Evolutionary conservation across 2,888 invertebrate species (phyloP).

Genomic region (Acronicta alni): DNA sequence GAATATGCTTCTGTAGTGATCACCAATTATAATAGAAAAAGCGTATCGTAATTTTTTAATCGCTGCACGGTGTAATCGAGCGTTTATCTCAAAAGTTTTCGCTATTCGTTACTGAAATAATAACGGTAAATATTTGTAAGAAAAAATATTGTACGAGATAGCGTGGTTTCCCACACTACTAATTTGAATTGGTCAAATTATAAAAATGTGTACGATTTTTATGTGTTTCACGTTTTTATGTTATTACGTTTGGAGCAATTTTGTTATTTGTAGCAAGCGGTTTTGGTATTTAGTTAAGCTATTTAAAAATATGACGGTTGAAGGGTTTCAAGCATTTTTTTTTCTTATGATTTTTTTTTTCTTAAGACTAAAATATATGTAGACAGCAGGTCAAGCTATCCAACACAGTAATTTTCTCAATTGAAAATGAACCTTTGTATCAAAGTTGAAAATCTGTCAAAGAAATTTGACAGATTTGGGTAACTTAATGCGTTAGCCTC

Average conservation of each 20-base stretch:
- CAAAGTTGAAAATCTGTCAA: too few species aligned
- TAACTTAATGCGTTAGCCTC: too few species aligned
- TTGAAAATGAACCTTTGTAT: too few species aligned
- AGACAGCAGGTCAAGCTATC: too few species aligned
- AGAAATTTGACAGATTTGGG: too few species aligned
- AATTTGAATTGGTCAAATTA: conserved; percentile 70
- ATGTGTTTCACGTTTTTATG: conserved; percentile 57
- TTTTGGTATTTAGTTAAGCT: conserved; percentile 45
- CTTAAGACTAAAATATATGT: too few species aligned
- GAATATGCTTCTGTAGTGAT: conserved; percentile 81
- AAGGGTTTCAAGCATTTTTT: not conserved
- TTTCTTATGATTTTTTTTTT: too few species aligned
- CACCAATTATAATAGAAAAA: conserved; percentile 79
- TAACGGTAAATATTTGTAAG: conserved; percentile 77
- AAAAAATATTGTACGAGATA: conserved; percentile 53
- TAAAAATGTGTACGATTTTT: conserved; percentile 57
- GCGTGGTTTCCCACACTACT: conserved; percentile 80
- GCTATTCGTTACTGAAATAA: conserved; percentile 63
- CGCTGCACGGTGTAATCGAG: conserved; percentile 57
- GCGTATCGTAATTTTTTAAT: conserved; percentile 74
- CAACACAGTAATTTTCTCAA: too few species aligned
- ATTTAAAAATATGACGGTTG: conserved; percentile 9
- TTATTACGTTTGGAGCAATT: conserved; percentile 51
- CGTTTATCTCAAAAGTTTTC: conserved; percentile 66
- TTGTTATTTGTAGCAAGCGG: conserved; percentile 40